Evolutionary conservation across 2,113 vertebrate species (phyloP).

Genomic region (Periophthalmodon schlosseri): DNA sequence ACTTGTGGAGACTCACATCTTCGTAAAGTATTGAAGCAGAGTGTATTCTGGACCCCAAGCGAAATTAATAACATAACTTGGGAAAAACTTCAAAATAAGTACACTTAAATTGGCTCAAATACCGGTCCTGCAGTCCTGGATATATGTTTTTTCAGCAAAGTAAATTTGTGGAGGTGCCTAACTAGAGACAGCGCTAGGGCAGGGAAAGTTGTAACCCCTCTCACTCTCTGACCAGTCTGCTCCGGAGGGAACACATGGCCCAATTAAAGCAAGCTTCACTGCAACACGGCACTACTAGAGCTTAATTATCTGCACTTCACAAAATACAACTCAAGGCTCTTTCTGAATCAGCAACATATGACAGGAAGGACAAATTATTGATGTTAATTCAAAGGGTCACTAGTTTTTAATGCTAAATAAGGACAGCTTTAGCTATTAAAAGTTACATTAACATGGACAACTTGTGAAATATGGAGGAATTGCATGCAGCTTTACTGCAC

Average conservation of each 20-base stretch:
- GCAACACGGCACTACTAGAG: background rate
- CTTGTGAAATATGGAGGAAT: too few relatives aligned
- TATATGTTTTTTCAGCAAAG: background rate
- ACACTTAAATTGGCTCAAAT: too few relatives aligned
- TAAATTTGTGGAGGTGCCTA: background rate
- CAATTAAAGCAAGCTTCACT: constrained; percentile 2
- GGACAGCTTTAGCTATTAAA: background rate
- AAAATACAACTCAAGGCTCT: background rate
- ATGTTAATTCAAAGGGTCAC: background rate
- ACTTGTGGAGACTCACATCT: too few relatives aligned
- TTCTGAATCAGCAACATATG: background rate
- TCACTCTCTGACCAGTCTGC: constrained; percentile 1
- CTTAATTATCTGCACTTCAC: constrained; percentile 6
- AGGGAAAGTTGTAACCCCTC: background rate
- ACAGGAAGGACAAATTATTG: background rate
- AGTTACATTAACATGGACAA: background rate
- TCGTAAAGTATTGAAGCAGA: too few relatives aligned
- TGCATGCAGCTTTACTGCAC: background rate
- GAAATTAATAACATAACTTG: too few relatives aligned
- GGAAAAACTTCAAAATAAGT: too few relatives aligned
- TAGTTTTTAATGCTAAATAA: background rate
- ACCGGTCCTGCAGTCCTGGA: background rate
- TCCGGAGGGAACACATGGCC: background rate
- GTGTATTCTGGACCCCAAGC: too few relatives aligned
- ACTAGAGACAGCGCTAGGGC: background rate